Evolutionary conservation across 2,113 vertebrate species (phyloP).

Genomic region (Meriones unguiculatus): DNA sequence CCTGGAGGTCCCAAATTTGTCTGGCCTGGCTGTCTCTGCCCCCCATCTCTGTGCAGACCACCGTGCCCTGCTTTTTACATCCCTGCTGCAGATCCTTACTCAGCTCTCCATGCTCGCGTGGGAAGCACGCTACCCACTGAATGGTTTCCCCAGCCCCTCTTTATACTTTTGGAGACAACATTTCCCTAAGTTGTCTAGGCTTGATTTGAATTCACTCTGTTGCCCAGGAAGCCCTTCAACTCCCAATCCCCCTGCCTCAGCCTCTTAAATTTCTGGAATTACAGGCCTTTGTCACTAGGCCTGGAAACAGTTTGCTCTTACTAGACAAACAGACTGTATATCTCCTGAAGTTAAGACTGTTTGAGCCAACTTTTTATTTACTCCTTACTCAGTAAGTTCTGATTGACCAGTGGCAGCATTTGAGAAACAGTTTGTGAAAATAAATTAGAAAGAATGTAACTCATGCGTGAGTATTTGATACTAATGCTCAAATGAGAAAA

Average conservation of each 20-base stretch:
- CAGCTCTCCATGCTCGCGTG: neutral
- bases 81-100: neutral
- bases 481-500: neutral
- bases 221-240: neutral
- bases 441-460: conserved; percentile 5
- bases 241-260: neutral
- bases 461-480: neutral
- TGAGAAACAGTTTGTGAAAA: neutral
- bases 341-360: neutral
- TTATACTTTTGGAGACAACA: neutral
- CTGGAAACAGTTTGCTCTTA: neutral
- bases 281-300: neutral
- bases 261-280: neutral
- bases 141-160: neutral
- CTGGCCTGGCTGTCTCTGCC: neutral
- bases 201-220: neutral
- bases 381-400: neutral
- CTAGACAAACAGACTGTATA: neutral
- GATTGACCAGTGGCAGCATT: neutral
- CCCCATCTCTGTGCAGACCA: neutral
- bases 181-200: neutral
- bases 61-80: neutral
- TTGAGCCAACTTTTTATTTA: neutral
- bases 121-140: neutral
- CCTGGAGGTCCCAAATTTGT: neutral